phyloP scores from a whole-genome alignment of 2,888 invertebrate genomes.

The Trissolcus japonicus region DNA sequence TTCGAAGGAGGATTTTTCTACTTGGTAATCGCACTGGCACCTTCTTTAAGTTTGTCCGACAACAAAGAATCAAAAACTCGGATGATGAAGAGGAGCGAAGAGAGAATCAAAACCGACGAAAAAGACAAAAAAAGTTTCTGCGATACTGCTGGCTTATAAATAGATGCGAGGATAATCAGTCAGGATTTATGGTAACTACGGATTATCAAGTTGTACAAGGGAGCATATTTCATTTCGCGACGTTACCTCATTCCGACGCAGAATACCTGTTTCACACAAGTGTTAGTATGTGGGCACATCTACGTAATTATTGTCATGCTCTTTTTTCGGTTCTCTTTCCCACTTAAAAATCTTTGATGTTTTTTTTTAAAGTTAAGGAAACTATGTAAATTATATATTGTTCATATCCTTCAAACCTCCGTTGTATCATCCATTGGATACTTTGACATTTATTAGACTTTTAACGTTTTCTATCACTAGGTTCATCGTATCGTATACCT shows the following conservation, averaged over 20 bases:
- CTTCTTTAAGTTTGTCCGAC: constrained; percentile 30
- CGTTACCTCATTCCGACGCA: constrained; percentile 74
- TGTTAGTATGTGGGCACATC: constrained; percentile 55
- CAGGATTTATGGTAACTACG: constrained; percentile 77
- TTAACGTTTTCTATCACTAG: too few species aligned
- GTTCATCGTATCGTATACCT: too few species aligned
- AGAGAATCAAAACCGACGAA: constrained; percentile 33
- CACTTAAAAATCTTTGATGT: too few species aligned
- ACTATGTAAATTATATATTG: too few species aligned
- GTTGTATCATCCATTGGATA: too few species aligned
- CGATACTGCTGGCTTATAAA: constrained; percentile 69
- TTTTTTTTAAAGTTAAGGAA: too few species aligned
- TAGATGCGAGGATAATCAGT: constrained; percentile 76
- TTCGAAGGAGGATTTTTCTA: constrained; percentile 42
- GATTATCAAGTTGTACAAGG: constrained; percentile 77
- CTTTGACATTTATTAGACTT: too few species aligned
- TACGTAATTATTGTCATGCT: constrained; percentile 51
- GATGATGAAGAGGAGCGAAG: constrained; percentile 47
- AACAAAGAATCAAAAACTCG: constrained; percentile 36
- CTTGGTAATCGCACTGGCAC: constrained; percentile 45
- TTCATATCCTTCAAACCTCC: too few species aligned
- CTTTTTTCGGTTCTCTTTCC: constrained; percentile 34
- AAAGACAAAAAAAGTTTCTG: constrained; percentile 38
- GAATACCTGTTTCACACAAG: constrained; percentile 71
- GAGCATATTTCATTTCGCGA: constrained; percentile 75